These are phyloP conservation scores for Habropoda laboriosa DNA, from an alignment of 1,140 invertebrate genomes.

Conservation along the genomic window DNA sequence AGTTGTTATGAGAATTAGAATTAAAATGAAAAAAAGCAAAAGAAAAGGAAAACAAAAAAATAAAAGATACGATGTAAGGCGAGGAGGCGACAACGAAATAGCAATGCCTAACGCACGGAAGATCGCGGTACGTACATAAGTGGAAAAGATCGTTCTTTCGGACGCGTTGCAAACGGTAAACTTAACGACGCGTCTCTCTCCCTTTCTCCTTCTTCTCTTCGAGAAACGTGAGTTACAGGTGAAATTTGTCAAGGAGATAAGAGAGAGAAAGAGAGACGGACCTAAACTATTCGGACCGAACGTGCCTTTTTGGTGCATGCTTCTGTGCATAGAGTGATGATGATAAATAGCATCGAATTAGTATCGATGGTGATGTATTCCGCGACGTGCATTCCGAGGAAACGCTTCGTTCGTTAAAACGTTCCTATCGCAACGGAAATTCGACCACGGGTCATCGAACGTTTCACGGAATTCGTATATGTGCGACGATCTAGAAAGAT, in stretches of 20 bases:
- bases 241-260: background rate
- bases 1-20: slow-evolving; percentile 32
- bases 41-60: slow-evolving; percentile 15
- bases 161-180: background rate
- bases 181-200: background rate
- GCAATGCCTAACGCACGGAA: slow-evolving; percentile 20
- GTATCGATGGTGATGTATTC: background rate
- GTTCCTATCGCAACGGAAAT: background rate
- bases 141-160: background rate
- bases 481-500: background rate
- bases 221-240: no score
- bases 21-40: slow-evolving; percentile 6
- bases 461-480: background rate
- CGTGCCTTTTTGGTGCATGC: background rate
- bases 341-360: background rate
- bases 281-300: background rate
- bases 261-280: slow-evolving; percentile 21
- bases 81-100: slow-evolving; percentile 16
- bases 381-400: background rate
- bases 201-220: background rate
- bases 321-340: background rate
- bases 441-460: background rate
- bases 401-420: background rate
- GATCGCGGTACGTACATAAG: slow-evolving; percentile 7
- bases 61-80: background rate